A percentile compares a stretch with the other conserved stretches of the same genome.
Conservation (phyloP, 1,140 invertebrate genomes). For the Polyergus mexicanus region DNA sequence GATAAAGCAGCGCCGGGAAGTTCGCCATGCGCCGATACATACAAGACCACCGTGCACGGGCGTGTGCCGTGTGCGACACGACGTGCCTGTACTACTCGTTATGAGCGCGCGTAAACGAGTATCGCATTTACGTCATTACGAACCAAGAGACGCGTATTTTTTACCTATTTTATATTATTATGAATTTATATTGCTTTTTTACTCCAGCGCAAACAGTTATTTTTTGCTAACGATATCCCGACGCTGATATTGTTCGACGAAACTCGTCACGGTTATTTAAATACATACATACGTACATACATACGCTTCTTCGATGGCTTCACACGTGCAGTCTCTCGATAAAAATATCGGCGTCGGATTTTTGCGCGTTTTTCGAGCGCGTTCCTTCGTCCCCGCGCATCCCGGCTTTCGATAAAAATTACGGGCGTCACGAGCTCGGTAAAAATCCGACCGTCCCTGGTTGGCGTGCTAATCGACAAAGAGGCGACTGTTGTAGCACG, state of each 20-base stretch:
- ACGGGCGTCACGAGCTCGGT: conserved; percentile 52
- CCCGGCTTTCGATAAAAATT: conserved; percentile 58
- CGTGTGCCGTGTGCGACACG: conserved; percentile 42
- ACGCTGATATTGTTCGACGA: not conserved
- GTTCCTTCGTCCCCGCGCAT: conserved; percentile 46
- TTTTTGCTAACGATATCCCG: not conserved
- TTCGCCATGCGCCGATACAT: conserved; percentile 76
- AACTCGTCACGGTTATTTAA: conserved; percentile 36
- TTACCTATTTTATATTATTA: not conserved
- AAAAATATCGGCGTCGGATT: conserved; percentile 52
- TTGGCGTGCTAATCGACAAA: conserved; percentile 72
- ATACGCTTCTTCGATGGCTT: conserved; percentile 27
- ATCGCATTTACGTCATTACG: conserved; percentile 29
- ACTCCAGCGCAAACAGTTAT: not conserved
- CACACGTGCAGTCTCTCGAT: conserved; percentile 6
- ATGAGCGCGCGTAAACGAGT: conserved; percentile 52
- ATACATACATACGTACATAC: too few species aligned
- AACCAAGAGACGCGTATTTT: not conserved
- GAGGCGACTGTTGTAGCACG: conserved; percentile 72
- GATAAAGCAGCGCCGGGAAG: conserved; percentile 80
- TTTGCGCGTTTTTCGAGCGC: conserved; percentile 50
- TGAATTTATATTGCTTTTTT: conserved; percentile 2
- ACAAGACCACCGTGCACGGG: conserved; percentile 67
- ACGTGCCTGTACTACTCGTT: conserved; percentile 52
- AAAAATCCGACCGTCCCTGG: conserved; percentile 66